These are phyloP conservation scores for Barypeithes pellucidus DNA, from an alignment of 2,888 invertebrate genomes.

Conservation along the genomic window DNA sequence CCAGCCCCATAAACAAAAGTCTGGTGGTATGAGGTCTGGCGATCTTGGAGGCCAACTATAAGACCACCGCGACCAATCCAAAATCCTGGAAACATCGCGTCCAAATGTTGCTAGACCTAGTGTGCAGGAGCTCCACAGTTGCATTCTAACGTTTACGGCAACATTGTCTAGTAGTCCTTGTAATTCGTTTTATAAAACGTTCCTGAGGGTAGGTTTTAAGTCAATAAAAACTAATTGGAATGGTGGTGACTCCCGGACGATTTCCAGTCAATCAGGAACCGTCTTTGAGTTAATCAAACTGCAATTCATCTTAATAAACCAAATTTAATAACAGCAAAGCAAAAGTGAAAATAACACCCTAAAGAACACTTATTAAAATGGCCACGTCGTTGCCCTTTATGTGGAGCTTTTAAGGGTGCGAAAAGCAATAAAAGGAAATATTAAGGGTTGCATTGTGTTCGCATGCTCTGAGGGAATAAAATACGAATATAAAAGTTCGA, in stretches of 20 bases:
- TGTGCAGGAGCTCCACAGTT: no score
- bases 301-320: slow-evolving; percentile 50
- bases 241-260: slow-evolving; percentile 12
- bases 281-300: slow-evolving; percentile 30
- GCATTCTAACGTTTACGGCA: no score
- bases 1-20: no score
- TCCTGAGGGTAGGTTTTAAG: no score
- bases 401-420: slow-evolving; percentile 47
- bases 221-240: neutral
- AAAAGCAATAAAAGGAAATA: slow-evolving; percentile 53
- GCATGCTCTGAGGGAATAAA: slow-evolving; percentile 43
- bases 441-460: slow-evolving; percentile 53
- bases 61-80: no score
- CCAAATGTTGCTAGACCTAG: no score
- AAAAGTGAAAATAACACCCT: slow-evolving; percentile 48
- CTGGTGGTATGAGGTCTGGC: no score
- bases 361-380: slow-evolving; percentile 49
- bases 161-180: no score
- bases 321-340: slow-evolving; percentile 45
- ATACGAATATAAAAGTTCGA: slow-evolving; percentile 52
- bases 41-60: no score
- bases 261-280: neutral
- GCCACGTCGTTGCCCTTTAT: slow-evolving; percentile 48
- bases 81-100: no score
- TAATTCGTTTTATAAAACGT: no score